Evolutionary conservation across 2,888 invertebrate genomes (phyloP), one percentile per base, ranked within the genome.

Genomic region (Syritta pipiens): DNA sequence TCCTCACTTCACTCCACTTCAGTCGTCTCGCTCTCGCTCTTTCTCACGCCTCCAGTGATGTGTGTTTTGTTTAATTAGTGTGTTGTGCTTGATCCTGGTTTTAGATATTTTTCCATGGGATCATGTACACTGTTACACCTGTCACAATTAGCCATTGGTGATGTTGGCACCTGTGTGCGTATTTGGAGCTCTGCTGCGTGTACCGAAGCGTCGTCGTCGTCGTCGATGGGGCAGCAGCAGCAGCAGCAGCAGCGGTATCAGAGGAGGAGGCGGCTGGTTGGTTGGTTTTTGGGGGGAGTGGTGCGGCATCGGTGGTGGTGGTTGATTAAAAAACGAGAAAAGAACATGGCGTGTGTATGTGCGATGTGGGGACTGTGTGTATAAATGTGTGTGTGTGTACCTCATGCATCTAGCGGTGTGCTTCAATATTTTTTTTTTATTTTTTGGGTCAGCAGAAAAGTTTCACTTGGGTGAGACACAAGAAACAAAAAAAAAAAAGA

Each of bases 141-240:
- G 81, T 72, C 75, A 81, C 69, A 81, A 83, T 85, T 82, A 82
- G 71, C 81, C 83, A 82, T 82, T 84, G 83, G 84, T 59, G 49
- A 14, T 37, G 14, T 32, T 51, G 63, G 79, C 79, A 79, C 79
- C 67, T 74, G 79, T 74, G 79, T 79, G 67, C 74, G 72, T 74
- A 53, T n/a, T n/a, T n/a, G n/a, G n/a, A n/a, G n/a, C n/a, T n/a
- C n/a, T 30, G 44, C 42, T 74, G 57, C 59, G 44, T 65, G 30
- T 44, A n/a, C n/a, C n/a, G n/a, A n/a, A n/a, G n/a, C n/a, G n/a
- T n/a, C n/a, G n/a, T n/a, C n/a, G n/a, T n/a, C n/a, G n/a, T n/a
- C n/a, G n/a, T n/a, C n/a, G n/a, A n/a, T n/a, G 32, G 6, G 6
- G 12, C 17, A 4, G 26, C n/a, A n/a, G n/a, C n/a, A n/a, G n/a